These are phyloP conservation scores for Lepus timidus DNA, from an alignment of 2,113 vertebrate species.

Conservation along the genomic window DNA sequence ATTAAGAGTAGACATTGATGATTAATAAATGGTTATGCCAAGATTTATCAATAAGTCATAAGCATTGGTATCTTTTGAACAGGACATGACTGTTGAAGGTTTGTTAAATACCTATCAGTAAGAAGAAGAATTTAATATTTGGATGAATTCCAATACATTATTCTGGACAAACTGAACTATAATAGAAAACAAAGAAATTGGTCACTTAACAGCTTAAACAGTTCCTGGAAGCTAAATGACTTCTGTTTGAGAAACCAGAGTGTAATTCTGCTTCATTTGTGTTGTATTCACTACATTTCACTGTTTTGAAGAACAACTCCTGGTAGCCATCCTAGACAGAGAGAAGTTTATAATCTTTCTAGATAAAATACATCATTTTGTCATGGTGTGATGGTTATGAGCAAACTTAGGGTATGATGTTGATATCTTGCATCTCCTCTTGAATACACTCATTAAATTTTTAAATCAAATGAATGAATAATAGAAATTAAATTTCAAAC, in stretches of 20 bases:
- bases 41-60: not conserved
- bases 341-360: not conserved
- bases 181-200: not conserved
- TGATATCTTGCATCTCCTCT: not conserved
- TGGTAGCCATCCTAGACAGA: not conserved
- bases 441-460: not conserved
- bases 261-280: conserved; percentile 41
- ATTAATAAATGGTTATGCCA: not conserved
- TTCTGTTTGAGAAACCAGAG: conserved; percentile 7
- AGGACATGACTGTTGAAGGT: not conserved
- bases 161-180: not conserved
- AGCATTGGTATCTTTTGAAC: not conserved
- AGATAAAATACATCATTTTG: not conserved
- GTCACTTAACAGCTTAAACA: not conserved
- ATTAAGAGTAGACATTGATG: not conserved
- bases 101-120: not conserved
- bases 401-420: not conserved
- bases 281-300: not conserved
- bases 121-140: conserved; percentile 12
- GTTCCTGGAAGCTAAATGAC: not conserved
- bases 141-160: not conserved
- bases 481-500: not conserved
- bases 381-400: not conserved
- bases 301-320: not conserved
- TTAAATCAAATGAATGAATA: not conserved